phyloP scores from a whole-genome alignment of 2,888 invertebrate species.

The Ligdia adustata region DNA sequence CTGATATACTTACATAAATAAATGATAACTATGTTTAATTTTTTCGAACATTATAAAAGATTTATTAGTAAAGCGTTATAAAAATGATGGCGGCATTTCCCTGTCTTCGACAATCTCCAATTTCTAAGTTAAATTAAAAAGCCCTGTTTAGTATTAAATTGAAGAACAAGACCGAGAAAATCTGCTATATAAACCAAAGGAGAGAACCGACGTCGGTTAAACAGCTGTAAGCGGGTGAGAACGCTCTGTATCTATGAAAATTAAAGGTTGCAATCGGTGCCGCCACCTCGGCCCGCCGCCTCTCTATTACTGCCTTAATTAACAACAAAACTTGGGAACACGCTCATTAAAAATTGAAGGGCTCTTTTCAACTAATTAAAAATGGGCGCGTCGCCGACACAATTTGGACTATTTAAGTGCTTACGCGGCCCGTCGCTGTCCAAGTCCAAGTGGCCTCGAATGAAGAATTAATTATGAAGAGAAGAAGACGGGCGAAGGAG shows the following conservation, averaged over 20 bases:
- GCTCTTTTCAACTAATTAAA: conserved; percentile 78
- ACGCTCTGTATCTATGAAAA: conserved; percentile 44
- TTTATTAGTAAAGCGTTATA: too few relatives aligned
- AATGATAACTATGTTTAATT: too few relatives aligned
- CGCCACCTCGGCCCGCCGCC: conserved; percentile 38
- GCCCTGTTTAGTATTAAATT: conserved; percentile 6
- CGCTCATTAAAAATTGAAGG: conserved; percentile 75
- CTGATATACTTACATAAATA: too few relatives aligned
- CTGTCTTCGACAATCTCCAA: too few relatives aligned
- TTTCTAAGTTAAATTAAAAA: too few relatives aligned
- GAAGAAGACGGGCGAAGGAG: conserved; percentile 64
- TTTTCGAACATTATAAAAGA: too few relatives aligned
- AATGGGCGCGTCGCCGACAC: conserved; percentile 77
- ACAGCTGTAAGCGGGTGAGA: conserved; percentile 29
- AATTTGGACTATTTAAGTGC: conserved; percentile 81
- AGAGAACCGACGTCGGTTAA: conserved; percentile 23
- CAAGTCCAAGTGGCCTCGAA: conserved; percentile 77
- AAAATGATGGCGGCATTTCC: too few relatives aligned
- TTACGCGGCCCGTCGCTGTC: conserved; percentile 74
- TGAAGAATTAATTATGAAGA: conserved; percentile 84
- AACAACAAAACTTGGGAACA: conserved; percentile 67
- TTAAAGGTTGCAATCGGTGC: conserved; percentile 50
- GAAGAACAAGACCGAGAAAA: conserved; percentile 13
- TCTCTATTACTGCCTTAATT: conserved; percentile 57
- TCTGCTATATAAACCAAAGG: conserved; percentile 9